A percentile compares a stretch with the other conserved stretches of the same genome.
Evolutionary conservation across 2,797 vertebrate genomes (phyloP).

Genomic region (Sebastes minor): DNA sequence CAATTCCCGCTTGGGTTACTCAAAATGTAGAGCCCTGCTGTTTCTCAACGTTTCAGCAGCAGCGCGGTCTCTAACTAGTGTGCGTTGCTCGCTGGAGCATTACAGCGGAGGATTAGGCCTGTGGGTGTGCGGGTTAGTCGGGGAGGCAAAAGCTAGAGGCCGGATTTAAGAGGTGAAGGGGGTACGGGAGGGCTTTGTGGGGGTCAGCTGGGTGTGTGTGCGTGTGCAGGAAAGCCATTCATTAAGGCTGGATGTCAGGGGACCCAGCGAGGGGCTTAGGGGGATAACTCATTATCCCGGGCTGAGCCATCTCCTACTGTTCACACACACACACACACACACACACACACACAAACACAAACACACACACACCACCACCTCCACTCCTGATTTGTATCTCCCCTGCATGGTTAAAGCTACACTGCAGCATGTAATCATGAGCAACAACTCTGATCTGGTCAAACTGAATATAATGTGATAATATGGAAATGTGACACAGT

Average conservation of each 20-base stretch:
- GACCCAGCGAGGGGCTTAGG: conserved; percentile 46
- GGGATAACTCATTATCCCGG: conserved; percentile 69
- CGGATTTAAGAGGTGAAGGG: conserved; percentile 42
- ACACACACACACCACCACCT: conserved; percentile 13
- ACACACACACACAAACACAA: conserved; percentile 5
- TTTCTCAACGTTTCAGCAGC: conserved; percentile 51
- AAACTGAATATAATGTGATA: not conserved
- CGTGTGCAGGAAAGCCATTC: conserved; percentile 55
- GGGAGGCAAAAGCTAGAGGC: conserved; percentile 40
- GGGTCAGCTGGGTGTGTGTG: conserved; percentile 47
- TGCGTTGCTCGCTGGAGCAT: conserved; percentile 22
- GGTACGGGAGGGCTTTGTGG: conserved; percentile 25
- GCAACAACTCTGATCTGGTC: not conserved
- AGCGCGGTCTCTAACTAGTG: conserved; percentile 47
- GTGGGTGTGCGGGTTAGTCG: conserved; percentile 15
- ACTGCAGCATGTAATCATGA: conserved; percentile 14
- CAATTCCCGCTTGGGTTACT: conserved; percentile 69
- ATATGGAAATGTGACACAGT: not conserved
- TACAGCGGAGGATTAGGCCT: conserved; percentile 43
- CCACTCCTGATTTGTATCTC: conserved; percentile 15
- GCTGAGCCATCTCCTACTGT: conserved; percentile 45
- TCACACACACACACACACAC: not conserved
- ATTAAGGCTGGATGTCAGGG: conserved; percentile 67
- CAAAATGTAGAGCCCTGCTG: conserved; percentile 61
- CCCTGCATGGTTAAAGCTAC: conserved; percentile 7